A percentile compares a stretch with the other conserved stretches of the same genome.
Evolutionary conservation across 2,113 vertebrate species (phyloP).

Genomic region (Tretioscincus oriximinensis): DNA sequence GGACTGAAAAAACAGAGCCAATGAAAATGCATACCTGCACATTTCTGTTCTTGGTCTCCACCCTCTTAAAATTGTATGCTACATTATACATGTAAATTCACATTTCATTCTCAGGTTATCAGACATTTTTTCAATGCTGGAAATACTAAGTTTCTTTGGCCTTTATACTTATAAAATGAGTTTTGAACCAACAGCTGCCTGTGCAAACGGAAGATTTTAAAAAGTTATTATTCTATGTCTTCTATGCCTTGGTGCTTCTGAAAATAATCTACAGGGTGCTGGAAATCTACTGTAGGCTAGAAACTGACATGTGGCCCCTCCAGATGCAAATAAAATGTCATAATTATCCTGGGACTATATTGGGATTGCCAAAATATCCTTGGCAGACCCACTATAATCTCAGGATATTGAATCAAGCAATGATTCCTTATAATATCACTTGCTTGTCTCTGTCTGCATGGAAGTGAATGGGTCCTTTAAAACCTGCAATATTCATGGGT

Average conservation of each 20-base stretch:
- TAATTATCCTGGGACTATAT: not conserved
- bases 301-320: no score
- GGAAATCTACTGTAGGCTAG: no score
- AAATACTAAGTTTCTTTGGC: not conserved
- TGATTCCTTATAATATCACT: no score
- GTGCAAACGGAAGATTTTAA: not conserved
- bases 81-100: slow-evolving; percentile 30
- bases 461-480: no score
- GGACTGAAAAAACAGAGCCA: slow-evolving; percentile 60
- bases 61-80: slow-evolving; percentile 39
- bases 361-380: not conserved
- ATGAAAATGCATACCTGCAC: slow-evolving; percentile 63
- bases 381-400: not conserved
- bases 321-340: no score
- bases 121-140: slow-evolving; percentile 36
- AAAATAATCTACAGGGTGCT: not conserved
- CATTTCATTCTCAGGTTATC: slow-evolving; percentile 35
- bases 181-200: not conserved
- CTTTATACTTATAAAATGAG: not conserved
- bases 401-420: not conserved
- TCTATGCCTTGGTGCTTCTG: not conserved
- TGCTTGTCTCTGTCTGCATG: no score
- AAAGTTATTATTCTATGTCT: no score
- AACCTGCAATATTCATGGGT: no score
- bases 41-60: slow-evolving; percentile 57